Conservation (phyloP, 2,888 invertebrate species). For the Noctua janthe region DNA sequence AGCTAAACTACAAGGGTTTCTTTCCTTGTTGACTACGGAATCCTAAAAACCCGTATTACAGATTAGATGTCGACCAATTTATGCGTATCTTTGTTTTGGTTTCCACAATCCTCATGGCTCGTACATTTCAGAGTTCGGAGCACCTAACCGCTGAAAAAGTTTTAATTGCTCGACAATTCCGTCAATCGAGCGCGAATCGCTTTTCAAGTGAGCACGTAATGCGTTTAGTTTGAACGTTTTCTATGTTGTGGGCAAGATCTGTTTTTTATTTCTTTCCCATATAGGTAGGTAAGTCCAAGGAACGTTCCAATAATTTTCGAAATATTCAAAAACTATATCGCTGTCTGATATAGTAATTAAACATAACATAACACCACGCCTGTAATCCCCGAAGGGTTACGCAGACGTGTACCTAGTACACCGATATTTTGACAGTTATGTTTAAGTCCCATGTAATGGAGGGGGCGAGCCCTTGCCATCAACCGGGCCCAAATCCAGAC, state of each 20-base stretch:
- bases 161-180: conserved; percentile 23
- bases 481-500: no score
- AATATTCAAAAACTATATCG: background rate
- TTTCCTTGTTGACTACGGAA: no score
- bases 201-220: conserved; percentile 13
- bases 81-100: conserved; percentile 9
- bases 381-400: no score
- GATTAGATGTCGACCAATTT: background rate
- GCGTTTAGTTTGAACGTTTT: conserved; percentile 19
- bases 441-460: no score
- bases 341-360: background rate
- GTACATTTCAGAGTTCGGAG: conserved; percentile 9
- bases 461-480: no score
- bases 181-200: conserved; percentile 2
- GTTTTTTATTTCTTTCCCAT: background rate
- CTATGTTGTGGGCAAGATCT: background rate
- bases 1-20: no score
- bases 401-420: no score
- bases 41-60: no score
- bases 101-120: background rate
- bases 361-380: background rate
- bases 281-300: background rate
- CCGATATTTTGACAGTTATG: no score
- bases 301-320: background rate
- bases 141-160: conserved; percentile 20